phyloP scores from a whole-genome alignment of 2,797 vertebrate species.

The Myotis vivesi region DNA sequence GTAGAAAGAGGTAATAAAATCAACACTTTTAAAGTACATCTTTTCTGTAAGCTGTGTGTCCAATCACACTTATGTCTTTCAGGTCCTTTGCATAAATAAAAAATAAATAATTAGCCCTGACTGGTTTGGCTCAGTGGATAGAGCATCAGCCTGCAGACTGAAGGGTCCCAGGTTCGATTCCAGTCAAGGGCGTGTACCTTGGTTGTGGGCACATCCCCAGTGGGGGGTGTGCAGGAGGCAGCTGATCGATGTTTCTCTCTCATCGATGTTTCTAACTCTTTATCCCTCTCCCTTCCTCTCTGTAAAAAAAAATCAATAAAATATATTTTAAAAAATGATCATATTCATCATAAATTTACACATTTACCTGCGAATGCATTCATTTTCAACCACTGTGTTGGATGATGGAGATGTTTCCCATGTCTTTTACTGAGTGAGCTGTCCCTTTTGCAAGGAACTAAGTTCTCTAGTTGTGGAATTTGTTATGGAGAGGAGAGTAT shows the following conservation, averaged over 20 bases:
- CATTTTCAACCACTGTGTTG: not conserved
- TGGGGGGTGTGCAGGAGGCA: too few species aligned
- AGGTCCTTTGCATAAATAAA: not conserved
- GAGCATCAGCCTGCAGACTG: rapidly evolving
- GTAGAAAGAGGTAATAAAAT: not conserved
- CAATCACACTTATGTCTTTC: not conserved
- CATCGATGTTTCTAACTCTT: too few species aligned
- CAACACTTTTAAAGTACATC: not conserved
- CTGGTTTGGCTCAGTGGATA: too few species aligned
- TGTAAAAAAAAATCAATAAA: not conserved
- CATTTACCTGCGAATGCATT: not conserved
- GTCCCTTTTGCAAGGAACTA: not conserved
- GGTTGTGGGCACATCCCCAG: too few species aligned
- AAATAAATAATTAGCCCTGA: not conserved
- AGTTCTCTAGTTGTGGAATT: not conserved
- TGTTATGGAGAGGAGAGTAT: not conserved
- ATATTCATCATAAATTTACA: not conserved
- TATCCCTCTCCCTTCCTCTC: too few species aligned
- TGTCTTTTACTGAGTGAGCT: not conserved
- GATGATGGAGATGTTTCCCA: rapidly evolving
- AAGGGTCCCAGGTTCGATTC: too few species aligned
- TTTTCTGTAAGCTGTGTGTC: not conserved
- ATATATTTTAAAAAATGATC: not conserved
- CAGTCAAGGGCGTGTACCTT: too few species aligned
- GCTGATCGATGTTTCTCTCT: too few species aligned